A percentile compares a stretch with the other conserved stretches of the same genome.
These are phyloP conservation scores for Pteronura brasiliensis DNA, from an alignment of 2,113 vertebrate species.

Conservation along the genomic window DNA sequence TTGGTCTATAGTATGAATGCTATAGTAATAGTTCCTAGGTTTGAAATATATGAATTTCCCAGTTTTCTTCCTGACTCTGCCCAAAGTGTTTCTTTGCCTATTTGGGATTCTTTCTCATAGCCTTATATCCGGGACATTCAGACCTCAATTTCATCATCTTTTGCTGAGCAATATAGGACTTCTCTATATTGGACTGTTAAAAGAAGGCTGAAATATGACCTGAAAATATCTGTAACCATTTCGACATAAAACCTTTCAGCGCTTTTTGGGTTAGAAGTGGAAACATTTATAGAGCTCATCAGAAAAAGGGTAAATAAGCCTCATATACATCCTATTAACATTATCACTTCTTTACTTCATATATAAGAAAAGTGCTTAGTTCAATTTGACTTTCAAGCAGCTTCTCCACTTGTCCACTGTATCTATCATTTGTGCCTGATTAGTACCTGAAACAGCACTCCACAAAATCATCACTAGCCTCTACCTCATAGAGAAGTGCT, in stretches of 20 bases:
- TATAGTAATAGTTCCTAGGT: background rate
- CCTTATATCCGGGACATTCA: background rate
- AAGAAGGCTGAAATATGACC: background rate
- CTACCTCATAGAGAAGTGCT: background rate
- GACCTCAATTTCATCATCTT: background rate
- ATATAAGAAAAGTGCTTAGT: background rate
- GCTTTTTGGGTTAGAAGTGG: background rate
- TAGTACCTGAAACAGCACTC: constrained; percentile 10
- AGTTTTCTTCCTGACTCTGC: background rate
- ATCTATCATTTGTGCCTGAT: background rate
- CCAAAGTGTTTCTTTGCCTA: background rate
- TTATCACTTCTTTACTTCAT: background rate
- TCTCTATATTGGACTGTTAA: background rate
- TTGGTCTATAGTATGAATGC: background rate
- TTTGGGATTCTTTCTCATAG: background rate
- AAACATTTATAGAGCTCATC: background rate
- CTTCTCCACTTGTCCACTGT: background rate
- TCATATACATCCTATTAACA: background rate
- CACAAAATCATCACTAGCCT: background rate
- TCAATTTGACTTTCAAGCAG: background rate
- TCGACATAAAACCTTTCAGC: background rate
- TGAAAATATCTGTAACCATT: background rate
- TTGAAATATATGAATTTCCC: background rate
- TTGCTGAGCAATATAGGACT: background rate
- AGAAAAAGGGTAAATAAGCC: background rate